Conservation (phyloP, 1,140 invertebrate genomes). For the Cephus cinctus region DNA sequence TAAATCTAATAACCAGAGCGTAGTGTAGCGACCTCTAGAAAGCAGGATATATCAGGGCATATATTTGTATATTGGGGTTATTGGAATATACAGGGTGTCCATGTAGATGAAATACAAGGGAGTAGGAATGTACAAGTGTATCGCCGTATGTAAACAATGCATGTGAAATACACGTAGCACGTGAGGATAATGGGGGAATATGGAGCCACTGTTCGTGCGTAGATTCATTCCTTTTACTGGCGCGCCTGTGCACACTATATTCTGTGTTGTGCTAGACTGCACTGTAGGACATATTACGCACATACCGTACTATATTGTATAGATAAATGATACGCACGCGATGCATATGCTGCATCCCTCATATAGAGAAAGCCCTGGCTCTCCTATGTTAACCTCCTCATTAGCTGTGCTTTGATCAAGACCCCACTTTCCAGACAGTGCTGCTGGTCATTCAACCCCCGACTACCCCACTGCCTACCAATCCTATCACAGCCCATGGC, state of each 20-base stretch:
- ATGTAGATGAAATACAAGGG: too few species aligned
- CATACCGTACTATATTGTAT: conserved; percentile 11
- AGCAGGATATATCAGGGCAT: too few species aligned
- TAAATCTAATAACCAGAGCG: too few species aligned
- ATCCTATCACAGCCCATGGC: conserved; percentile 20
- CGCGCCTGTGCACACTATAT: conserved; percentile 16
- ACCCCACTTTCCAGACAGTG: conserved; percentile 24
- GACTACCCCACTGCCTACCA: conserved; percentile 10
- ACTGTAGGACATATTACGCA: neutral
- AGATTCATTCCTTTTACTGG: conserved; percentile 9
- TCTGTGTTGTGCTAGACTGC: conserved; percentile 17
- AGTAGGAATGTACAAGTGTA: too few species aligned
- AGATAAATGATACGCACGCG: conserved; percentile 24
- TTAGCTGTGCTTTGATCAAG: conserved; percentile 34
- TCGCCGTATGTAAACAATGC: too few species aligned
- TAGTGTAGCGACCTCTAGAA: too few species aligned
- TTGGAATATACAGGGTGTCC: too few species aligned
- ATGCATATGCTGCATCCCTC: too few species aligned
- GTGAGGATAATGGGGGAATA: too few species aligned
- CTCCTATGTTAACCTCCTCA: conserved; percentile 33
- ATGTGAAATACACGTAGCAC: too few species aligned
- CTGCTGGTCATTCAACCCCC: conserved; percentile 9
- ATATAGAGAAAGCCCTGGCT: too few species aligned
- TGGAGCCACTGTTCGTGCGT: conserved; percentile 6
- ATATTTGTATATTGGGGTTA: too few species aligned